These are phyloP conservation scores for Parotia lawesii DNA, from an alignment of 2,113 vertebrate genomes.

Conservation along the genomic window DNA sequence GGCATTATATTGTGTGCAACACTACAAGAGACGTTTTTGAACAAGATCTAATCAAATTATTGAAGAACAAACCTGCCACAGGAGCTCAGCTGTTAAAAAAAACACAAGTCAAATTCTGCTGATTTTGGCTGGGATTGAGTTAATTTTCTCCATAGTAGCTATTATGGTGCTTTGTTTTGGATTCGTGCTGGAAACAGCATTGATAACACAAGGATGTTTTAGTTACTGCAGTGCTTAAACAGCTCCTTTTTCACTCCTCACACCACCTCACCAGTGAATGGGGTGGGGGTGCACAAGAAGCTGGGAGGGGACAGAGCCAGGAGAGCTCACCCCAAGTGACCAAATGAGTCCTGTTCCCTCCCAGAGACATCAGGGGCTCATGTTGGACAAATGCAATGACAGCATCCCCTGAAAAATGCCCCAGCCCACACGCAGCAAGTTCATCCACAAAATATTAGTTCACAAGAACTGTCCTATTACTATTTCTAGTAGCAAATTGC, in stretches of 20 bases:
- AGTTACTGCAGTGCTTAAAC: background rate
- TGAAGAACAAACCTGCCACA: background rate
- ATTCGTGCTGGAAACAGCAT: background rate
- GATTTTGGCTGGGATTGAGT: background rate
- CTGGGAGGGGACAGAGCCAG: background rate
- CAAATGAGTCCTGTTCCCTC: background rate
- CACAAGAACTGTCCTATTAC: background rate
- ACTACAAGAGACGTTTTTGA: rapidly evolving
- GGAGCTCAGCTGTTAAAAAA: background rate
- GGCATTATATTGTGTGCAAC: too few relatives aligned
- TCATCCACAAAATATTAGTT: background rate
- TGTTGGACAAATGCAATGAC: background rate
- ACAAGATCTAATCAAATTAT: background rate
- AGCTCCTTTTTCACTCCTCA: background rate
- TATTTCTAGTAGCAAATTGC: background rate
- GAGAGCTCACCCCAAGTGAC: background rate
- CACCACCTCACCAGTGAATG: background rate
- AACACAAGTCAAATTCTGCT: background rate
- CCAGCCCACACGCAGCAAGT: rapidly evolving
- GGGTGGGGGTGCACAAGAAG: background rate
- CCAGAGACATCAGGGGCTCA: background rate
- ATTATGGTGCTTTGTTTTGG: background rate
- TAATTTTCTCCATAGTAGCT: background rate
- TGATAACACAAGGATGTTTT: background rate
- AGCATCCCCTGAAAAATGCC: background rate